A percentile compares a stretch with the other conserved stretches of the same genome.
Conservation (phyloP, 2,797 vertebrate species). For the Tragopan temminckii region DNA sequence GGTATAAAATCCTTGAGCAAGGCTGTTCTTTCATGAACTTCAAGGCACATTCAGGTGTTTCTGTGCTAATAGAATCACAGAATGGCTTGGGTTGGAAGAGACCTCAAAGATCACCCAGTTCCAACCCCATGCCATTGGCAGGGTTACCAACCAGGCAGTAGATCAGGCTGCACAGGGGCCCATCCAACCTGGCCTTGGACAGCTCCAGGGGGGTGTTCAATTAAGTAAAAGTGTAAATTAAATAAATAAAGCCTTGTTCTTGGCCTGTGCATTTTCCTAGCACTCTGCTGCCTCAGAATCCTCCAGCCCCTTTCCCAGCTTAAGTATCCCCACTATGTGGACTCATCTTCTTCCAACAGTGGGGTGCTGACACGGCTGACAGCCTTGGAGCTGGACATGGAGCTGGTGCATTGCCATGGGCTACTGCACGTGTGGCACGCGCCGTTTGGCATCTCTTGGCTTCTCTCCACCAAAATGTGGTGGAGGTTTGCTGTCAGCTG, state of each 20-base stretch:
- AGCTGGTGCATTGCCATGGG: not conserved
- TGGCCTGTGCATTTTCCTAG: not conserved
- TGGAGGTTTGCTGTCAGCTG: not conserved
- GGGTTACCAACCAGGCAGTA: too few relatives aligned
- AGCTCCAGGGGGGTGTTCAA: too few relatives aligned
- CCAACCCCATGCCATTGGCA: too few relatives aligned
- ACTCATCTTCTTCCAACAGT: not conserved
- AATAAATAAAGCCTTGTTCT: not conserved
- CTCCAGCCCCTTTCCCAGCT: not conserved
- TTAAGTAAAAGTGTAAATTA: not conserved
- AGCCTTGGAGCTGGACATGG: not conserved
- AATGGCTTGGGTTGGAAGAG: too few relatives aligned
- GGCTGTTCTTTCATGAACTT: fast-evolving
- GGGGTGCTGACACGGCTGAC: too few relatives aligned
- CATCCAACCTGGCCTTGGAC: too few relatives aligned
- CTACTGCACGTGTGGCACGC: not conserved
- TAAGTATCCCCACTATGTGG: not conserved
- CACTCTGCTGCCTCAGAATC: not conserved
- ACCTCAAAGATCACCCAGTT: too few relatives aligned
- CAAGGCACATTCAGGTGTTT: not conserved
- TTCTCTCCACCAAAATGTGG: not conserved
- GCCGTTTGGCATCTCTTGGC: not conserved
- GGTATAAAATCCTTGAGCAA: not conserved
- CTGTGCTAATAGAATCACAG: not conserved
- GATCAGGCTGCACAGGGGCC: too few relatives aligned